These are phyloP conservation scores for Ganaspis sp. DNA, from an alignment of 1,140 invertebrate species.

Conservation along the genomic window DNA sequence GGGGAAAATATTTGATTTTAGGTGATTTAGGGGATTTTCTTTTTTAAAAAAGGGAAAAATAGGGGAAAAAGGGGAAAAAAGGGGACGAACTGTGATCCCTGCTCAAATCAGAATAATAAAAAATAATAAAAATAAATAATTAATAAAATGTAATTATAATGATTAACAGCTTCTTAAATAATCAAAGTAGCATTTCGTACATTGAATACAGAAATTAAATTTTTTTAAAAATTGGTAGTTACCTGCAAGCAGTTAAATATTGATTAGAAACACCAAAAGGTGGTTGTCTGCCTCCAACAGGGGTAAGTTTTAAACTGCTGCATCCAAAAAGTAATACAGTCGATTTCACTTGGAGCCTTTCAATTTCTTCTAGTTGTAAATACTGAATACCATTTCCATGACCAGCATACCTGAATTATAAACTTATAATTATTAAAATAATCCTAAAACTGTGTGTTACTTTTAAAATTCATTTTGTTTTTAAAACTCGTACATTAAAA, in stretches of 20 bases:
- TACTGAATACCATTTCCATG: constrained; percentile 87
- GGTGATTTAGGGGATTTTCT: too few relatives aligned
- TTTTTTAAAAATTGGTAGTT: constrained; percentile 46
- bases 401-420: constrained; percentile 79
- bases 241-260: constrained; percentile 84
- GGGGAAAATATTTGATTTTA: too few relatives aligned
- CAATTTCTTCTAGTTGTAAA: constrained; percentile 79
- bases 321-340: constrained; percentile 86
- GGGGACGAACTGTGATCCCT: too few relatives aligned
- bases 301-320: constrained; percentile 80
- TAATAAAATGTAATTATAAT: too few relatives aligned
- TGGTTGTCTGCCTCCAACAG: constrained; percentile 79
- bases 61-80: too few relatives aligned
- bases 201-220: constrained; percentile 23
- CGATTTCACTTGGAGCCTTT: constrained; percentile 78
- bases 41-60: too few relatives aligned
- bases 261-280: constrained; percentile 81
- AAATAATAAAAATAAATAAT: too few relatives aligned
- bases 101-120: too few relatives aligned
- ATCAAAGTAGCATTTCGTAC: too few relatives aligned
- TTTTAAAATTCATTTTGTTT: constrained; percentile 1
- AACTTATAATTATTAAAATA: constrained; percentile 63
- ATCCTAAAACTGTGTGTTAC: too few relatives aligned
- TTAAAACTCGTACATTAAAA: constrained; percentile 81
- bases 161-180: too few relatives aligned